Percentiles rank a stretch among this genome's conserved stretches.
phyloP scores from a whole-genome alignment of 64 coral and sea anemone genomes.

The Pocillopora damicornis region DNA sequence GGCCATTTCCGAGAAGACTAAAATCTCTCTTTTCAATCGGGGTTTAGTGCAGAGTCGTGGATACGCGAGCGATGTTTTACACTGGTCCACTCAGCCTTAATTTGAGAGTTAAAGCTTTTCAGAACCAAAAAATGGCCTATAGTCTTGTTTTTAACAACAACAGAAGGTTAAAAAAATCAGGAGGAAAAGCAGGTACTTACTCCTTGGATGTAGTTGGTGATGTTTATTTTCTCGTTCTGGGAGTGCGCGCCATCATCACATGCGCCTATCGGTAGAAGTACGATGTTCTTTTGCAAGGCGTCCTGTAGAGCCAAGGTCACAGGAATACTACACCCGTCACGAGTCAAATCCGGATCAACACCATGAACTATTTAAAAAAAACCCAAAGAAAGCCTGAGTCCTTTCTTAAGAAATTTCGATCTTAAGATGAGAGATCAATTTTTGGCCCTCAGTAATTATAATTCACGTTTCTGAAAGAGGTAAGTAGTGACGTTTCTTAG shows the following conservation, averaged over 20 bases:
- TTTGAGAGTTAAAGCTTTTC: too few species aligned
- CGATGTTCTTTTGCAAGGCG: conserved; percentile 40
- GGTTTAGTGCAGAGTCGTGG: too few species aligned
- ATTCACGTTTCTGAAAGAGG: too few species aligned
- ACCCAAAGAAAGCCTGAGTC: neutral
- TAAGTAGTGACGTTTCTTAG: too few species aligned
- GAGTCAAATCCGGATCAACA: conserved; percentile 55
- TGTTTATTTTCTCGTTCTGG: conserved; percentile 77
- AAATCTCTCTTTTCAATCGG: too few species aligned
- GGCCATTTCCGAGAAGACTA: too few species aligned
- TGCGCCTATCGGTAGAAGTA: conserved; percentile 62
- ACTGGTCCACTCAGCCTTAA: too few species aligned
- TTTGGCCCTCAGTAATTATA: too few species aligned
- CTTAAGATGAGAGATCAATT: too few species aligned
- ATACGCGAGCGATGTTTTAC: too few species aligned
- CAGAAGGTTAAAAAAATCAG: neutral
- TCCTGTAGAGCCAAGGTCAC: conserved; percentile 66
- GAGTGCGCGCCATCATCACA: conserved; percentile 83
- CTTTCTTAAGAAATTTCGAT: neutral
- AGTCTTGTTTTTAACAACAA: too few species aligned
- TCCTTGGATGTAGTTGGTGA: conserved; percentile 58
- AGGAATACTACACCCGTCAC: conserved; percentile 83
- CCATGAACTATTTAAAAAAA: conserved; percentile 34
- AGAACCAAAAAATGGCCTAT: too few species aligned
- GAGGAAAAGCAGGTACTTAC: conserved; percentile 17